Evolutionary conservation across 2,113 vertebrate species (phyloP).

Genomic region (Thamnophis sirtalis): DNA sequence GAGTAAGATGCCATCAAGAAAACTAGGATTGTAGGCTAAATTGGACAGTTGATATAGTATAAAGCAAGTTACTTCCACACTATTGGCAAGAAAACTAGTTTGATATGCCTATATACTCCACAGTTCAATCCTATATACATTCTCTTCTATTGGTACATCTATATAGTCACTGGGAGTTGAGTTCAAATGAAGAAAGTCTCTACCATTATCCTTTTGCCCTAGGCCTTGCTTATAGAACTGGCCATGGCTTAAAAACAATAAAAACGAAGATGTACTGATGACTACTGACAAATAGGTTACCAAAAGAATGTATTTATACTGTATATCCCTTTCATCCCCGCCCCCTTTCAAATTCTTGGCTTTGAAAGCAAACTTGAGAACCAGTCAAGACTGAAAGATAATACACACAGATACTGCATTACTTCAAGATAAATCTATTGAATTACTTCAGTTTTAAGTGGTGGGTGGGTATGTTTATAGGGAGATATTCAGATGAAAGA

Average conservation of each 20-base stretch:
- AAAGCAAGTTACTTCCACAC: background rate
- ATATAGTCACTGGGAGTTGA: background rate
- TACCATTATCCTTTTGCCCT: background rate
- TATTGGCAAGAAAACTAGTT: background rate
- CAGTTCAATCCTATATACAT: background rate
- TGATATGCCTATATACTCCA: background rate
- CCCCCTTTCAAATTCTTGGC: background rate
- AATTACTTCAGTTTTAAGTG: background rate
- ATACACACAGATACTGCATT: background rate
- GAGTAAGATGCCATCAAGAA: background rate
- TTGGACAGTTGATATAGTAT: background rate
- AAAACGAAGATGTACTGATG: conserved; percentile 23
- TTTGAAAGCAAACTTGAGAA: conserved; percentile 20
- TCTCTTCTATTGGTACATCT: background rate
- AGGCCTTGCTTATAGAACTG: background rate
- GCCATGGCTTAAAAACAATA: background rate
- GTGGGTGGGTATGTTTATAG: background rate
- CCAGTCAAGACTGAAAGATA: conserved; percentile 22
- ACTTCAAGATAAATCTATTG: background rate
- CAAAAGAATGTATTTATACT: conserved; percentile 4
- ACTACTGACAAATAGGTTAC: conserved; percentile 26
- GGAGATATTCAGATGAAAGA: conserved; percentile 1
- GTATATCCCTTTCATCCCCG: background rate
- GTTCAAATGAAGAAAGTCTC: background rate
- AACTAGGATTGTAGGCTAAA: background rate